A percentile compares a stretch with the other conserved stretches of the same genome.
phyloP scores from a whole-genome alignment of 1,140 invertebrate genomes.

The Brachionus paranguensis region DNA sequence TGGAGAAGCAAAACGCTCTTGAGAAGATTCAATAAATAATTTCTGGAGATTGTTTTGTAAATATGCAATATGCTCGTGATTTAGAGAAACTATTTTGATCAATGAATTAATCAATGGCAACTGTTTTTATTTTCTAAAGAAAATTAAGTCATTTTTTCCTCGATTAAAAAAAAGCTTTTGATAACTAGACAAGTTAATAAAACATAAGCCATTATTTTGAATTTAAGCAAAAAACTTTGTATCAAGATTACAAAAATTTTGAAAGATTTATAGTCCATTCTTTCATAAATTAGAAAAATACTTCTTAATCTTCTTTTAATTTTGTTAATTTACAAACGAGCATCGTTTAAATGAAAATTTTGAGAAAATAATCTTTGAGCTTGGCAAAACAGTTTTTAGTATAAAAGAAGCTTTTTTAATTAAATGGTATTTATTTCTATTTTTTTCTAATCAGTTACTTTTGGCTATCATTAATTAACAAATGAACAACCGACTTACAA shows the following conservation, averaged over 20 bases:
- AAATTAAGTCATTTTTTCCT: not conserved
- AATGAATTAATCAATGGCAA: not conserved
- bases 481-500: not conserved
- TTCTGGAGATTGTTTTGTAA: too few species aligned
- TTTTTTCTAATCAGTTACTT: not conserved
- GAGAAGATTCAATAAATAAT: too few species aligned
- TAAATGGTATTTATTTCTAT: not conserved
- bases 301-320: too few species aligned
- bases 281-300: too few species aligned
- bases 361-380: not conserved
- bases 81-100: not conserved
- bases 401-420: not conserved
- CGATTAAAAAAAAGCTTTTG: not conserved
- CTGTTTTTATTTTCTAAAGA: not conserved
- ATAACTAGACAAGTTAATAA: not conserved
- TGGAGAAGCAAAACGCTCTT: not conserved
- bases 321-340: too few species aligned
- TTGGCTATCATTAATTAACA: not conserved
- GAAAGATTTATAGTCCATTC: too few species aligned
- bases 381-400: not conserved
- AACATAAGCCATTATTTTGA: too few species aligned
- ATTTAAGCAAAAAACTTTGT: too few species aligned
- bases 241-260: too few species aligned
- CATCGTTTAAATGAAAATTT: too few species aligned
- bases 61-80: too few species aligned